Conservation (phyloP, 2,888 invertebrate species). For the Caenorhabditis japonica region DNA sequence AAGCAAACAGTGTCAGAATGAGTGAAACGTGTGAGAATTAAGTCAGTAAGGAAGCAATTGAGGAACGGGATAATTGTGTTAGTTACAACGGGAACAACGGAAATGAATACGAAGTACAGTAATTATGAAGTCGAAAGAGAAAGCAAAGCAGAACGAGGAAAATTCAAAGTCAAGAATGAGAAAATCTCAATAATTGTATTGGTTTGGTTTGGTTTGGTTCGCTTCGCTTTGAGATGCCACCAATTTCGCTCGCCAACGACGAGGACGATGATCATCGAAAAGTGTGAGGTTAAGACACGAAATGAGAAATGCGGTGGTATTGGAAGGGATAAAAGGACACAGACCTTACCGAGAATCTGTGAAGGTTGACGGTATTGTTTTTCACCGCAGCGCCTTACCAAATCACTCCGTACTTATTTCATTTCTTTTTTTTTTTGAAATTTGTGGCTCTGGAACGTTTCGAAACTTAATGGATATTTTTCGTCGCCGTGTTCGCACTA, state of each 20-base stretch:
- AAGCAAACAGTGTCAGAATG: too few species aligned
- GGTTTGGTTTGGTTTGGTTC: too few species aligned
- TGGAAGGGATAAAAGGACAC: slow-evolving; percentile 10
- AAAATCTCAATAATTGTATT: neutral
- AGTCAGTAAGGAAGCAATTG: too few species aligned
- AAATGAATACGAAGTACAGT: neutral
- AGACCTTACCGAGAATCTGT: slow-evolving; percentile 19
- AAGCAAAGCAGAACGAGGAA: neutral
- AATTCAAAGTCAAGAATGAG: neutral
- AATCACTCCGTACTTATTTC: slow-evolving; percentile 24
- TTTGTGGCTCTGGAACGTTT: too few species aligned
- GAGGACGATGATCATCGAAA: too few species aligned
- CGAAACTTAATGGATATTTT: too few species aligned
- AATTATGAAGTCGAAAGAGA: neutral
- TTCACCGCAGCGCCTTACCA: slow-evolving; percentile 11
- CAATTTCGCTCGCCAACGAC: too few species aligned
- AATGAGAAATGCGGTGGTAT: slow-evolving; percentile 17
- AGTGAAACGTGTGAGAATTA: too few species aligned
- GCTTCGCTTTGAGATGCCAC: too few species aligned
- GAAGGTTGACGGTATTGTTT: slow-evolving; percentile 44
- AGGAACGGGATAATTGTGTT: neutral
- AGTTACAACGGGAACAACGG: too few species aligned
- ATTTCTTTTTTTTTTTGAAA: slow-evolving; percentile 17
- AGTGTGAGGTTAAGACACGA: slow-evolving; percentile 26
- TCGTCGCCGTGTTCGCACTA: too few species aligned